phyloP scores from a whole-genome alignment of 2,113 vertebrate species.

The western clawed frog (Xenopus tropicalis) region UCB_Xtro_10.0 CM004447.2:93366501-93367000 shows the following conservation, averaged over 20 bases:
- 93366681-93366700: constrained; percentile 13
- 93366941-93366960: constrained; percentile 46
- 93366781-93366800: constrained; percentile 41
- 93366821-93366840: constrained; percentile 42
- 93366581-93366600: too few relatives aligned
- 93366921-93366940: constrained; percentile 45
- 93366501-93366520: too few relatives aligned
- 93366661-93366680: background rate
- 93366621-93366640: too few relatives aligned
- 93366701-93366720: constrained; percentile 21
- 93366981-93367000: constrained; percentile 25
- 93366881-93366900: constrained; percentile 45
- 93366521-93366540: too few relatives aligned
- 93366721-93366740: constrained; percentile 33
- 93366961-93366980: constrained; percentile 44
- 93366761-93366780: constrained; percentile 25
- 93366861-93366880: constrained; percentile 46
- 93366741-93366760: constrained; percentile 10
- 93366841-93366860: constrained; percentile 48
- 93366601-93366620: too few relatives aligned
- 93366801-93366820: constrained; percentile 44
- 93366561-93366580: too few relatives aligned
- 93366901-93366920: constrained; percentile 47
- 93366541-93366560: too few relatives aligned
- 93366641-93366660: too few relatives aligned